Base-by-base conservation (phyloP, 2,113 vertebrate genomes). In the Misgurnus mizolepis region DNA sequence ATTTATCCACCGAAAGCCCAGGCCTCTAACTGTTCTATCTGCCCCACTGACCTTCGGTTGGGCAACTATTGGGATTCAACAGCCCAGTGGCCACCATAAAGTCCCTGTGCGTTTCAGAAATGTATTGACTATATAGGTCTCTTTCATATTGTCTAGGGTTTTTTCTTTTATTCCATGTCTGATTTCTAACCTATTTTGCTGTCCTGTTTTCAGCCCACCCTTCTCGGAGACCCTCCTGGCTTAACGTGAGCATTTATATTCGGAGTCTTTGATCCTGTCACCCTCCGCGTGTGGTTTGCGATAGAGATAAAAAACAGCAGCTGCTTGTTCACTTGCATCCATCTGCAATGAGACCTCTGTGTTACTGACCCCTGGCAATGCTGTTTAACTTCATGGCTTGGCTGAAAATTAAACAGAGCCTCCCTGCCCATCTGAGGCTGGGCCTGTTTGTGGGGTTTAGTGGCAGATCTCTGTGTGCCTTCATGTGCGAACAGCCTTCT, bases 361-460 rank as follows among this genome's bases (percentile, higher is more conserved):
- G 87, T 88, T 77, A 86, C 84, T 86, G 85, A 84, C 84, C 62
- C 86, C 81, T 89, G 87, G 86, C 86, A 80, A 84, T 61, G 81
- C 78, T 70, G 49, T 76, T 76, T 81, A 81, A 89, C 88, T 89
- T 92, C 89, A 91, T 88, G 81, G 90, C 89, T 86, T 90, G 86
- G 88, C 87, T 91, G 91, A 86, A 91, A 93, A 93, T 93, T 92
- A 93, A 93, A 90, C 89, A 78, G 91, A 88, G 90, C 87, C 88
- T 91, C 91, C 90, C 90, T 85, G 89, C 87, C 66, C 90, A 88
- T 83, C 88, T 87, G 88, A 87, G 85, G 87, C 85, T 84, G 17
- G 34, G 83, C 60, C 71, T 62, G 40, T 70, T 82, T 81, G 79
- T 76, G 82, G 70, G 70, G 69, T 81, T 64, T 68, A 82, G 49